Percentiles rank a stretch among this genome's conserved stretches.
Conservation (phyloP, 92 coral and sea anemone genomes). For the Diadumene lineata region DNA sequence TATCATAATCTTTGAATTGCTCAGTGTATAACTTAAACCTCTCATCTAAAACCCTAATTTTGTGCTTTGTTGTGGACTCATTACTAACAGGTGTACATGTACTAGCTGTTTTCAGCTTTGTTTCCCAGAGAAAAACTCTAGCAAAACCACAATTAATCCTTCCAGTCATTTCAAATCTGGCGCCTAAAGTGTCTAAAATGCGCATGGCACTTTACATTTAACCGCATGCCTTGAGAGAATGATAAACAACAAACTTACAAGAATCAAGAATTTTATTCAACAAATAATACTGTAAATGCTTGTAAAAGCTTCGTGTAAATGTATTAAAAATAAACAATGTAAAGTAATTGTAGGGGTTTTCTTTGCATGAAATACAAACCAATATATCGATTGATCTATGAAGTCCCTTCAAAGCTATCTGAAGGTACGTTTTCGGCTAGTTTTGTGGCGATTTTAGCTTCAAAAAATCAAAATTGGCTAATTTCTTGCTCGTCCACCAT, state of each 20-base stretch:
- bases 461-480: not conserved
- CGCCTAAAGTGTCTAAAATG: not conserved
- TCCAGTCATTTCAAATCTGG: conserved; percentile 28
- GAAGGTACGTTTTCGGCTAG: not conserved
- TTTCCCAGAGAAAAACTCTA: conserved; percentile 34
- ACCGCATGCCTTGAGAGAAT: conserved; percentile 8
- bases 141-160: conserved; percentile 31
- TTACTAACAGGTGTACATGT: no score
- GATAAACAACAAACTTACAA: not conserved
- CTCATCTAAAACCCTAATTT: conserved; percentile 22
- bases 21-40: conserved; percentile 18
- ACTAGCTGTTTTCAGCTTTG: conserved; percentile 12
- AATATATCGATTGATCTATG: not conserved
- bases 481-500: conserved; percentile 13
- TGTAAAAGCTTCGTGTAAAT: no score
- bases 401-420: not conserved
- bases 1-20: conserved; percentile 31
- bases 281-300: no score
- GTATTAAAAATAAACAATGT: not conserved
- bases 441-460: not conserved
- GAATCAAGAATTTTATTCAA: not conserved
- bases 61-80: conserved; percentile 12
- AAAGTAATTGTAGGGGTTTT: not conserved
- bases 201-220: conserved; percentile 7
- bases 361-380: not conserved